A percentile compares a stretch with the other conserved stretches of the same genome.
These are phyloP conservation scores for Neoseiulus cucumeris DNA, from an alignment of 1,140 invertebrate genomes.

Conservation along the genomic window DNA sequence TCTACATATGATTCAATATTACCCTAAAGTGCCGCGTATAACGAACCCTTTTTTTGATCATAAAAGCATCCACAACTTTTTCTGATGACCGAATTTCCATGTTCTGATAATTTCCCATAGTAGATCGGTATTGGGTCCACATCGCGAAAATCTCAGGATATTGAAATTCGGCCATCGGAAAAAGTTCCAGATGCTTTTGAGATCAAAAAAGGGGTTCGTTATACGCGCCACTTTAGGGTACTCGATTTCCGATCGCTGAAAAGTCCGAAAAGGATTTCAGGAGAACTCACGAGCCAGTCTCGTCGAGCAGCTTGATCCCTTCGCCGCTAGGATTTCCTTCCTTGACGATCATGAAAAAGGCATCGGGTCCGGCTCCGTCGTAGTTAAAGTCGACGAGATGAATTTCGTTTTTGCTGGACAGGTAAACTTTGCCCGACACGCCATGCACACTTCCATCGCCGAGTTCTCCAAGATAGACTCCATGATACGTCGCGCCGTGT, in stretches of 20 bases:
- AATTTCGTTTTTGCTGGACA: not conserved
- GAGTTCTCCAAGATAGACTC: not conserved
- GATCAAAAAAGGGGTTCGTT: too few relatives aligned
- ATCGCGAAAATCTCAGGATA: too few relatives aligned
- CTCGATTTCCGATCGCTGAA: not conserved
- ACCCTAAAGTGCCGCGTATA: too few relatives aligned
- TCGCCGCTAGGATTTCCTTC: slow-evolving; percentile 5
- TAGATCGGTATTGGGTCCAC: too few relatives aligned
- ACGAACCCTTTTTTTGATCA: too few relatives aligned
- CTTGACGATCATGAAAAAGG: slow-evolving; percentile 10
- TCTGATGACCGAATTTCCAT: too few relatives aligned
- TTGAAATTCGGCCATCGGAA: too few relatives aligned
- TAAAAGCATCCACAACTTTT: too few relatives aligned
- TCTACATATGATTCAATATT: too few relatives aligned
- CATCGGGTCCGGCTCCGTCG: slow-evolving; percentile 1
- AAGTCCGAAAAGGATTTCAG: not conserved
- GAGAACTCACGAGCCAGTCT: not conserved
- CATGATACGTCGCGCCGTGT: not conserved
- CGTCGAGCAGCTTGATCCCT: not conserved
- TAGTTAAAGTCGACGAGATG: not conserved
- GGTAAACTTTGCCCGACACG: not conserved
- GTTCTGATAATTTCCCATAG: too few relatives aligned
- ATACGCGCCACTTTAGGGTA: too few relatives aligned
- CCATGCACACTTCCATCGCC: not conserved
- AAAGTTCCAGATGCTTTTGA: too few relatives aligned